Evolutionary conservation across 2,888 invertebrate species (phyloP).

Genomic region (Lingula anatina): DNA sequence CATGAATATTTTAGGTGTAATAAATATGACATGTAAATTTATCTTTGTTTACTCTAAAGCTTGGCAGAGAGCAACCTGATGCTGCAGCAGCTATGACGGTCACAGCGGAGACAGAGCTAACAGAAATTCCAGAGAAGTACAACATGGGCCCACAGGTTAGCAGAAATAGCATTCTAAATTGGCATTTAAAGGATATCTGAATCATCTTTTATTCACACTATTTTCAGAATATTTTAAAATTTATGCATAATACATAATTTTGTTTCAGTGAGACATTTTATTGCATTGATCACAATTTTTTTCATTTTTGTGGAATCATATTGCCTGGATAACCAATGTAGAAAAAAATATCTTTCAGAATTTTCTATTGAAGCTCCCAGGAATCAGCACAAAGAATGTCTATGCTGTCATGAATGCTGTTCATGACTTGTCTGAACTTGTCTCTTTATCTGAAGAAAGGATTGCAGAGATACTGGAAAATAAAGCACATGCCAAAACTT

Average conservation of each 20-base stretch:
- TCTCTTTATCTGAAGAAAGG: constrained; percentile 60
- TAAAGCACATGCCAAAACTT: constrained; percentile 40
- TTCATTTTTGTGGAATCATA: no score
- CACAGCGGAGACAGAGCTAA: constrained; percentile 60
- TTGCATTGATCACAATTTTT: no score
- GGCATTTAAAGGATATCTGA: no score
- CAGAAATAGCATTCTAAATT: no score
- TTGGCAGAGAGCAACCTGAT: constrained; percentile 77
- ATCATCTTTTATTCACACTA: no score
- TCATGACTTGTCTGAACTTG: constrained; percentile 60
- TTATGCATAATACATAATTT: no score
- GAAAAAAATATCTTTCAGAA: no score
- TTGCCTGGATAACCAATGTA: no score
- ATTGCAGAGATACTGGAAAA: constrained; percentile 67
- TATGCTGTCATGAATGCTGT: constrained; percentile 71
- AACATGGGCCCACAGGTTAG: constrained; percentile 64
- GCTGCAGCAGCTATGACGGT: constrained; percentile 67
- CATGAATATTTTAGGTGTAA: no score
- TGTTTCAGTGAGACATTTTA: no score
- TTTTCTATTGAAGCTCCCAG: constrained; percentile 80
- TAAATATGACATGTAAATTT: neutral
- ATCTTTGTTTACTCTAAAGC: constrained; percentile 57
- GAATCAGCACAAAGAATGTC: constrained; percentile 82
- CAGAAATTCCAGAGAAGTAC: constrained; percentile 62
- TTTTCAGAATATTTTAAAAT: no score